These are phyloP conservation scores for Rosalia funebris DNA, from an alignment of 2,888 invertebrate genomes.

Conservation along the genomic window DNA sequence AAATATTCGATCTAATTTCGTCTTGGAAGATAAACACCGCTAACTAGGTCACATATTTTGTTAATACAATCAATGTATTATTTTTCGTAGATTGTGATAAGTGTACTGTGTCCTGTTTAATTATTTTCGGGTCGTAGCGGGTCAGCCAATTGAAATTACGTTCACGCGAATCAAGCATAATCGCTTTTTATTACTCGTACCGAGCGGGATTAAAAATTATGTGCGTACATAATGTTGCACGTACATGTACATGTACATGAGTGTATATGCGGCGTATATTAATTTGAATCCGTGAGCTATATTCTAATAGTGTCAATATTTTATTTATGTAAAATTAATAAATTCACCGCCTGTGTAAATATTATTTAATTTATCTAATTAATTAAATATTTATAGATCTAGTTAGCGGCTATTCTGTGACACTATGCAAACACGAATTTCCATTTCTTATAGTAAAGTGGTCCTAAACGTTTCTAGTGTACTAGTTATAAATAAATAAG, in stretches of 20 bases:
- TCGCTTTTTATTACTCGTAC: neutral
- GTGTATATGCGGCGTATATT: neutral
- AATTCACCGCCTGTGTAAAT: no score
- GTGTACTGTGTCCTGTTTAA: conserved; percentile 4
- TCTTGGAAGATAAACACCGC: conserved; percentile 1
- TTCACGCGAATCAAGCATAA: neutral
- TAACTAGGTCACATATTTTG: conserved; percentile 1
- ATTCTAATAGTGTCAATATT: no score
- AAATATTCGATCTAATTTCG: neutral
- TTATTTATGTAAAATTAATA: no score
- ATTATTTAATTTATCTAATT: no score
- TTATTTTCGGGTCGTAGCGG: conserved; percentile 13
- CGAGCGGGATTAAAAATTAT: neutral
- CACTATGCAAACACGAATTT: no score
- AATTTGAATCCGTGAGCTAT: neutral
- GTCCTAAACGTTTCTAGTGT: no score
- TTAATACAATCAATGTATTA: neutral
- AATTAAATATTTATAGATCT: no score
- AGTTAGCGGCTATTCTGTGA: no score
- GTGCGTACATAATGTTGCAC: neutral
- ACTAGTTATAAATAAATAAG: no score
- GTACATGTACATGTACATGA: neutral
- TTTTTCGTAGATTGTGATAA: conserved; percentile 3
- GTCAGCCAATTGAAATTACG: neutral
- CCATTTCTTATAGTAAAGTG: no score